Evolutionary conservation across 2,113 vertebrate genomes (phyloP).

Genomic region (Petrocephalus microphthalmus): DNA sequence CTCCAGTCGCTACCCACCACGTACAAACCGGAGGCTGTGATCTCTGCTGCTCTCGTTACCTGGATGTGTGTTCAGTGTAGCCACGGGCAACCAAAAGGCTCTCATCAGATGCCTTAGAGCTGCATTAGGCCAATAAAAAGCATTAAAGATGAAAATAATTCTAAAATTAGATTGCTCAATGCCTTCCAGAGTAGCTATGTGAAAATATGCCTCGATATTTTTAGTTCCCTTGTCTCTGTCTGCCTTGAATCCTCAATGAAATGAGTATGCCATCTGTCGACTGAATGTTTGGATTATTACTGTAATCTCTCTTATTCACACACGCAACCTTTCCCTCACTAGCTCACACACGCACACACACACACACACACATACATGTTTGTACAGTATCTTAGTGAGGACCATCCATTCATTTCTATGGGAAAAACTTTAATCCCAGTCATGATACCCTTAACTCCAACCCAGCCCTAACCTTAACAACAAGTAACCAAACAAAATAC

Average conservation of each 20-base stretch:
- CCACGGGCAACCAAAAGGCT: neutral
- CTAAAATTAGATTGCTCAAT: neutral
- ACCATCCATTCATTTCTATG: no score
- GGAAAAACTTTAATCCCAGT: no score
- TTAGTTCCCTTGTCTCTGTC: neutral
- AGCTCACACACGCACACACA: neutral
- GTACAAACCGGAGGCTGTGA: neutral
- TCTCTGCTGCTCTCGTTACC: neutral
- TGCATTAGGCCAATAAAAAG: neutral
- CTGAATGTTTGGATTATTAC: neutral
- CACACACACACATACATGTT: neutral
- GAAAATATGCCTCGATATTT: slow-evolving; percentile 1
- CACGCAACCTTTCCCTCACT: neutral
- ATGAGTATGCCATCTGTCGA: slow-evolving; percentile 1
- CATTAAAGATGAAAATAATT: neutral
- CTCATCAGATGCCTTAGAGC: neutral
- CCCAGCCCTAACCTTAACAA: no score
- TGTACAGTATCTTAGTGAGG: no score
- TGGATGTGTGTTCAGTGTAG: neutral
- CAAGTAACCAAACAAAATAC: no score
- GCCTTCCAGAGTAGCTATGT: neutral
- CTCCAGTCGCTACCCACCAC: neutral
- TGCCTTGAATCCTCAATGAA: neutral
- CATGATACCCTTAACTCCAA: no score
- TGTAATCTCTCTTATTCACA: neutral